Base-by-base conservation (phyloP, 30 jellyfish, hydroid and myxozoan genomes). In the Cassiopea xamachana region DNA sequence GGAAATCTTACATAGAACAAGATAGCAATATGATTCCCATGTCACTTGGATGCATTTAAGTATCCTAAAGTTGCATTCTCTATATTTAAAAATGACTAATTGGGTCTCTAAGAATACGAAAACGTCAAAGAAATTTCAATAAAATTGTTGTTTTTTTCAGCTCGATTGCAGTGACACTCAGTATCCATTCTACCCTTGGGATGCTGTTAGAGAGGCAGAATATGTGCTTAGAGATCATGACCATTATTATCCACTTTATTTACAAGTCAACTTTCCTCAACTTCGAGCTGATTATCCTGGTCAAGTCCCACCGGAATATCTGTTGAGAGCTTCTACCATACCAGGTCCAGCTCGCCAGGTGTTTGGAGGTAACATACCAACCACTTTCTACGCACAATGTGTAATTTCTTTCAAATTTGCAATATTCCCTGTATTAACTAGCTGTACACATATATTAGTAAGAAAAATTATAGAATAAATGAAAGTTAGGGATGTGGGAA, bases 101-200 rank as follows among this genome's bases (percentile, higher is more conserved):
- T 55, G 64, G 12, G 12, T 55, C 10, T 3, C 12, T 55, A 55
- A 3, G 64, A 55, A 6, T 10, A 55, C 7, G 7, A 55, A 55
- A 55, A 10, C 7, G 7, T 10, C 10, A 10, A 55, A 55, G 7
- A 55, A 3, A 55, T 55, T 55, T 6, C 64, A 55, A 55, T 55
- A 55, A 55, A 55, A 3, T 55, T 3, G 7, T 10, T 55, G 7
- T 3, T 10, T 60, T 44, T 70, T 86, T 18, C 84, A 96, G 99
- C 87, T 96, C 47, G 97, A 96, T 48, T 96, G 99, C 79, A 93
- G 89, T 1, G 99, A 96, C 77, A 96, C 99, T 3, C 73, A 79
- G 18, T 73, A 92, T 17, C 99, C 99, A 18, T 96, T 96, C 80
- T 96, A 96, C 62, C 99, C 99, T 7, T 96, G 99, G 99, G 99